Percentiles rank a stretch among this genome's conserved stretches.
Evolutionary conservation across 2,113 vertebrate genomes (phyloP).

Genomic region (Oryzias celebensis): DNA sequence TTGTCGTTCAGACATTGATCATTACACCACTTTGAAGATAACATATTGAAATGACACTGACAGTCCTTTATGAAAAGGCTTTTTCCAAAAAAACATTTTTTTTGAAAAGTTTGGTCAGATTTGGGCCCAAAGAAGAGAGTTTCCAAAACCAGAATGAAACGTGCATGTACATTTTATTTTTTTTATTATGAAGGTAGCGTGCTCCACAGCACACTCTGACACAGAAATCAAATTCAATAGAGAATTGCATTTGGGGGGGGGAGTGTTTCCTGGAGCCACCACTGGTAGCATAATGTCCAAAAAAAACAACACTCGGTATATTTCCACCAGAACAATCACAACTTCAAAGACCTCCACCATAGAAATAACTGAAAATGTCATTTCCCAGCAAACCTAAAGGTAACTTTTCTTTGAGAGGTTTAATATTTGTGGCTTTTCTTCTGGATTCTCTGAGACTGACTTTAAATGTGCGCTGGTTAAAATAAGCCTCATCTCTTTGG

Average conservation of each 20-base stretch:
- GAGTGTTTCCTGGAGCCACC: conserved; percentile 57
- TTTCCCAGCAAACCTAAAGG: conserved; percentile 51
- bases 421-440: conserved; percentile 6
- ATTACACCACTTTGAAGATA: neutral
- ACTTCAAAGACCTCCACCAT: conserved; percentile 60
- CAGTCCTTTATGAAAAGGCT: neutral
- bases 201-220: conserved; percentile 37
- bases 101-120: conserved; percentile 10
- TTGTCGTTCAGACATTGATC: neutral
- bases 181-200: conserved; percentile 27
- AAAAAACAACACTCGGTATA: conserved; percentile 24
- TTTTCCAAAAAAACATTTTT: neutral
- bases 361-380: conserved; percentile 22
- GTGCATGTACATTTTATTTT: conserved; percentile 30
- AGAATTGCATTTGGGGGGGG: conserved; percentile 53
- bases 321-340: conserved; percentile 50
- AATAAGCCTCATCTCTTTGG: conserved; percentile 22
- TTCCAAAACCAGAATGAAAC: conserved; percentile 41
- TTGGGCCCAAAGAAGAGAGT: conserved; percentile 5
- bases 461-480: conserved; percentile 28
- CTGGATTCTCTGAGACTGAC: conserved; percentile 15
- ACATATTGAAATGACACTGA: neutral
- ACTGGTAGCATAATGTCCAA: conserved; percentile 42
- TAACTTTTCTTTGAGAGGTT: conserved; percentile 34
- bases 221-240: conserved; percentile 50